phyloP scores from a whole-genome alignment of 2,888 invertebrate genomes.

The Philopedon plagiatum region DNA sequence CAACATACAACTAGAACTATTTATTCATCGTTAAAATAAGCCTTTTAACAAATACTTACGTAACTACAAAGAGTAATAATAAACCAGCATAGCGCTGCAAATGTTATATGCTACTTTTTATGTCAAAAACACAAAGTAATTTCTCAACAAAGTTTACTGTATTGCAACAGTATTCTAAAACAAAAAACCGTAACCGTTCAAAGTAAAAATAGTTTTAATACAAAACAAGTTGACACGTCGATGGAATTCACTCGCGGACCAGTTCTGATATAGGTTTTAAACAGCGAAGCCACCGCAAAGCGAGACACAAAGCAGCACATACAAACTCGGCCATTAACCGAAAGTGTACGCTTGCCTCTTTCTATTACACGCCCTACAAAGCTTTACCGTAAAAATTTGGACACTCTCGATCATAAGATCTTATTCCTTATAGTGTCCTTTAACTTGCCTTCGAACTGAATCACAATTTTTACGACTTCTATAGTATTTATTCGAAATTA shows the following conservation, averaged over 20 bases:
- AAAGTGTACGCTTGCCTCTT: slow-evolving; percentile 58
- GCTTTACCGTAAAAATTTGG: slow-evolving; percentile 24
- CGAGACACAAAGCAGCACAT: slow-evolving; percentile 47
- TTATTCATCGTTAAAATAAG: slow-evolving; percentile 8
- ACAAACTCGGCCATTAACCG: slow-evolving; percentile 62
- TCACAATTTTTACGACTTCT: slow-evolving; percentile 18
- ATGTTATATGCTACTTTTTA: slow-evolving; percentile 24
- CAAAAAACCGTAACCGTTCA: slow-evolving; percentile 3
- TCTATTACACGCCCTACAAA: slow-evolving; percentile 60
- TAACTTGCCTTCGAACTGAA: neutral
- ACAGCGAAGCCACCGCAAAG: slow-evolving; percentile 34
- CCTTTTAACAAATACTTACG: slow-evolving; percentile 31
- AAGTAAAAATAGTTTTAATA: slow-evolving; percentile 22
- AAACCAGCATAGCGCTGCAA: slow-evolving; percentile 24
- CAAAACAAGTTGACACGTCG: slow-evolving; percentile 36
- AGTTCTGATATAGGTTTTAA: slow-evolving; percentile 34
- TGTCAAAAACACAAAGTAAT: slow-evolving; percentile 37
- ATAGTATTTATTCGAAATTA: neutral
- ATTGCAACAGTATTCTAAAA: slow-evolving; percentile 15
- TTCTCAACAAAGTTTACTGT: slow-evolving; percentile 12
- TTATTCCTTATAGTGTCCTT: neutral
- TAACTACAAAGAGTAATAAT: slow-evolving; percentile 27
- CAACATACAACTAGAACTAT: neutral
- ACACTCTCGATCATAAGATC: neutral
- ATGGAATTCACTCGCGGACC: slow-evolving; percentile 28